Evolutionary conservation across 2,888 invertebrate species (phyloP).

Genomic region (Athetis lepigone): DNA sequence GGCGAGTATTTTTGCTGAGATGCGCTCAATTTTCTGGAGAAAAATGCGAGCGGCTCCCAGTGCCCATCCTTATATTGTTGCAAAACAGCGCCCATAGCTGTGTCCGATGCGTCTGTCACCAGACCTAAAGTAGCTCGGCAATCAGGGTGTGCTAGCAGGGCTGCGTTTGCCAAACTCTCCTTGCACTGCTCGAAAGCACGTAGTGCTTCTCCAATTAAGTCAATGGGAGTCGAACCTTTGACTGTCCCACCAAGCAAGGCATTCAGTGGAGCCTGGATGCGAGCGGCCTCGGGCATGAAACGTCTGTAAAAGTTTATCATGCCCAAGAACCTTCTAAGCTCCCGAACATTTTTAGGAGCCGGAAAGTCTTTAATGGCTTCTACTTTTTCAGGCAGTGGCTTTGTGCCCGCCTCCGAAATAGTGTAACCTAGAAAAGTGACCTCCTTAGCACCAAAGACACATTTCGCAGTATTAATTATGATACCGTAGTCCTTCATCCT

Average conservation of each 20-base stretch:
- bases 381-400: not conserved
- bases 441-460: too few relatives aligned
- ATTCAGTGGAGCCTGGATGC: not conserved
- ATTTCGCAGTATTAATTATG: too few relatives aligned
- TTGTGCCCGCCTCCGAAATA: too few relatives aligned
- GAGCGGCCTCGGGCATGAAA: not conserved
- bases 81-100: not conserved
- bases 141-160: conserved; percentile 11
- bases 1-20: conserved; percentile 8
- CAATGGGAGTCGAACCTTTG: not conserved
- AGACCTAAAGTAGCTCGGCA: conserved; percentile 1
- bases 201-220: not conserved
- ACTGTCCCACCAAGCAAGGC: not conserved
- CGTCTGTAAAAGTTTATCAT: conserved; percentile 1
- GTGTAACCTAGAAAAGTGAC: too few relatives aligned
- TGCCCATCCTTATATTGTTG: not conserved
- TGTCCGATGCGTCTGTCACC: too few relatives aligned
- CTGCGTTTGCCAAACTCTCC: not conserved
- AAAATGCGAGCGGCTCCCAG: conserved; percentile 10
- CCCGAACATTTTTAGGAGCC: not conserved
- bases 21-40: conserved; percentile 6
- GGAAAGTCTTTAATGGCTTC: not conserved
- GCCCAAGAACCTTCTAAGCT: conserved; percentile 1
- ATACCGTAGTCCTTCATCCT: too few relatives aligned
- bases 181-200: conserved; percentile 8